Percentiles rank a stretch among this genome's conserved stretches.
phyloP scores from a whole-genome alignment of 2,888 invertebrate species.

The Lysandra coridon region DNA sequence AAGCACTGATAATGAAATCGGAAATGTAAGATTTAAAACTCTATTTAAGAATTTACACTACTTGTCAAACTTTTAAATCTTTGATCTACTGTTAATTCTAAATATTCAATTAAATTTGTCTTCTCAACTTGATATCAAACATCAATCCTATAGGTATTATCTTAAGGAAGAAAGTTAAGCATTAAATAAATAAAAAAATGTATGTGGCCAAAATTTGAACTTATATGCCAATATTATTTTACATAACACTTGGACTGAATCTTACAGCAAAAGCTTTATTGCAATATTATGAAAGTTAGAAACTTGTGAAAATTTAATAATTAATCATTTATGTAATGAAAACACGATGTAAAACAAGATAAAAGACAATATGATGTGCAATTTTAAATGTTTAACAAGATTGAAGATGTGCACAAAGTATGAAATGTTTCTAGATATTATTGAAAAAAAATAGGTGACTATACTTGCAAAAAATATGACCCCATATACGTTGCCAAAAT shows the following conservation, averaged over 20 bases:
- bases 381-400: background rate
- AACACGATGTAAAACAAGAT: background rate
- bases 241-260: background rate
- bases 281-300: background rate
- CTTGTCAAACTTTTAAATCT: constrained; percentile 1
- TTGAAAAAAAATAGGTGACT: background rate
- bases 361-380: constrained; percentile 12
- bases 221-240: background rate
- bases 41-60: constrained; percentile 14
- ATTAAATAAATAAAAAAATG: background rate
- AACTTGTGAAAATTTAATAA: background rate
- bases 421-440: background rate
- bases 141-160: background rate
- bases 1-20: constrained; percentile 20
- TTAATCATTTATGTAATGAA: background rate
- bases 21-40: background rate
- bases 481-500: constrained; percentile 60
- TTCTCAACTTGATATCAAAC: background rate
- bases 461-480: constrained; percentile 33
- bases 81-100: background rate
- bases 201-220: constrained; percentile 2
- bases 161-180: background rate
- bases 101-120: background rate
- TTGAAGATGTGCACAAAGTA: background rate
- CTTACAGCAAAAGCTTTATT: background rate